Evolutionary conservation across 2,888 invertebrate species (phyloP), one percentile per base, ranked within the genome.

Genomic region (Lamellibrachia satsuma): DNA sequence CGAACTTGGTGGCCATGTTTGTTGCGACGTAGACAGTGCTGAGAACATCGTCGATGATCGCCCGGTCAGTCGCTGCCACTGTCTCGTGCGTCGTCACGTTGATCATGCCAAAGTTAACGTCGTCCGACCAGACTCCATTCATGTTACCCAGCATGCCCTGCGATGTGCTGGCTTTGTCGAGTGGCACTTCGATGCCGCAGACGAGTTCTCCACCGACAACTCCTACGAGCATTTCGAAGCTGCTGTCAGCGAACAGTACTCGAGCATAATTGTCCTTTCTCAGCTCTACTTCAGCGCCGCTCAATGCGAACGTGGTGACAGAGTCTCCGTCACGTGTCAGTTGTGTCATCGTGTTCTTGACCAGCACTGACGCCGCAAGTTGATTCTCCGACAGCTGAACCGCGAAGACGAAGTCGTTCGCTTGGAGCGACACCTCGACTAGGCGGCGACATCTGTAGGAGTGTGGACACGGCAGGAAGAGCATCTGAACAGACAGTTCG

Each of bases 381-480:
- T 92, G 52, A 93, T 90, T n/a, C 93, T 92, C 27, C 92, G 90
- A 39, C 91, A 92, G 39, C 90, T 52, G 94, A 93, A 90, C 94
- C 92, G 90, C 92, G 93, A 52, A 94, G 90, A 55, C 92, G 92
- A 91, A 92, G 52, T 52, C 92, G 27, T 15, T 93, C 92, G 91
- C 92, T 51, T 90, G 92, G 9, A 95, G 8, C 1, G 94, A 93
- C 27, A 95, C 90, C 90, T 94, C 94, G 52, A 92, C 93, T 57
- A 95, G 90, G 57, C 93, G 92, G 52, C 95, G 93, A 91, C 95
- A 95, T 7, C 57, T 92, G 9, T 93, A 93, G 51, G 93, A 90
- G 55, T 94, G 93, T 7, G 90, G 92, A 92, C 95, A 95, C 2
- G 95, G 95, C 60, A 94, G 52, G 92, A 94, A 95, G 22, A 95